Percentiles rank a stretch among this genome's conserved stretches.
phyloP scores from a whole-genome alignment of 2,797 vertebrate species.

The Vipera ursinii region DNA sequence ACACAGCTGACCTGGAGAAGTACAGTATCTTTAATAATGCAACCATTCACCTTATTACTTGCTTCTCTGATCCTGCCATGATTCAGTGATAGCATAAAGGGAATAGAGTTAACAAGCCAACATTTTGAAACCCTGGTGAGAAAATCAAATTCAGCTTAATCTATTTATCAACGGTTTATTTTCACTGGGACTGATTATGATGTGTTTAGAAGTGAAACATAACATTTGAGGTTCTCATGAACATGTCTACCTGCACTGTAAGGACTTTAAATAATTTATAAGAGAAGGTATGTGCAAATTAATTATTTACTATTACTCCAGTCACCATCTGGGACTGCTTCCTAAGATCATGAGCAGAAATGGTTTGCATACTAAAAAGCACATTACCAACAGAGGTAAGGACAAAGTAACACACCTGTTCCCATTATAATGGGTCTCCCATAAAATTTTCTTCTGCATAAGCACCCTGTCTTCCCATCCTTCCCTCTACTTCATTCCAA shows the following conservation, averaged over 20 bases:
- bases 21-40: constrained; percentile 32
- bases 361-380: not conserved
- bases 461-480: not conserved
- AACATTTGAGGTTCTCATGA: not conserved
- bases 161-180: not conserved
- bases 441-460: not conserved
- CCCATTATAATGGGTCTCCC: not conserved
- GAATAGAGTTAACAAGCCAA: constrained; percentile 28
- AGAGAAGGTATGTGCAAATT: constrained; percentile 2
- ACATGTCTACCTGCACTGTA: not conserved
- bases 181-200: not conserved
- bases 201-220: not conserved
- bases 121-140: not conserved
- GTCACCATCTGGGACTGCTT: not conserved
- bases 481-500: not conserved
- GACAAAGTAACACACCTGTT: not conserved
- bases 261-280: constrained; percentile 28
- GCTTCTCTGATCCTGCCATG: constrained; percentile 22
- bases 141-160: constrained; percentile 14
- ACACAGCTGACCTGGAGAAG: constrained; percentile 12
- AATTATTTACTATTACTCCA: constrained; percentile 24
- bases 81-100: constrained; percentile 43
- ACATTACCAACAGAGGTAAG: not conserved
- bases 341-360: constrained; percentile 12
- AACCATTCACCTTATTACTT: constrained; percentile 45